Evolutionary conservation across 2,797 vertebrate genomes (phyloP).

Genomic region (Malacoraja senta): DNA sequence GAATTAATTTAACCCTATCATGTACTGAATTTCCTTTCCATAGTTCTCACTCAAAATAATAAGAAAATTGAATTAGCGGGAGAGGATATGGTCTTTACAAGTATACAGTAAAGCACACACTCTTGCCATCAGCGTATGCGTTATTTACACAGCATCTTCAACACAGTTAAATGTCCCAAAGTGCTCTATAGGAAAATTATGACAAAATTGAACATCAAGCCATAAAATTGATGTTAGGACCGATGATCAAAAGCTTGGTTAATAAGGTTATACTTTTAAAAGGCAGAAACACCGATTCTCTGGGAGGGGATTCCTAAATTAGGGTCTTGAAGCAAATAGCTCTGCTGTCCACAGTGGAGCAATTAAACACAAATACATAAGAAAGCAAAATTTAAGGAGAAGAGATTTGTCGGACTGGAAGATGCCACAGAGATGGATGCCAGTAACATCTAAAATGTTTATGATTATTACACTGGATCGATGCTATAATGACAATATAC

Average conservation of each 20-base stretch:
- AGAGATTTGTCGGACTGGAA: neutral
- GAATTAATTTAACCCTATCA: constrained; percentile 31
- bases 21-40: neutral
- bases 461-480: neutral
- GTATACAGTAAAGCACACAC: neutral
- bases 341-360: neutral
- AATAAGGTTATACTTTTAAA: neutral
- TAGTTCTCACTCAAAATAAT: neutral
- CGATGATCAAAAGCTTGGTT: neutral
- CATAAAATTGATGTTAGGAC: neutral
- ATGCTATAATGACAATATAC: neutral
- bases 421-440: neutral
- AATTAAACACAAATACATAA: neutral
- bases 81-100: neutral
- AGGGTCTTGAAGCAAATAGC: neutral
- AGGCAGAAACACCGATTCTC: no score
- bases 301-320: neutral
- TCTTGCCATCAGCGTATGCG: neutral
- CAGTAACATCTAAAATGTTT: neutral
- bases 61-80: neutral
- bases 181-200: neutral
- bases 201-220: neutral
- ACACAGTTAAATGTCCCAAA: neutral
- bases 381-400: neutral
- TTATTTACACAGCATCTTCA: neutral